These are phyloP conservation scores for Brevipalpus yothersi DNA, from an alignment of 1,140 invertebrate genomes.

Conservation along the genomic window DNA sequence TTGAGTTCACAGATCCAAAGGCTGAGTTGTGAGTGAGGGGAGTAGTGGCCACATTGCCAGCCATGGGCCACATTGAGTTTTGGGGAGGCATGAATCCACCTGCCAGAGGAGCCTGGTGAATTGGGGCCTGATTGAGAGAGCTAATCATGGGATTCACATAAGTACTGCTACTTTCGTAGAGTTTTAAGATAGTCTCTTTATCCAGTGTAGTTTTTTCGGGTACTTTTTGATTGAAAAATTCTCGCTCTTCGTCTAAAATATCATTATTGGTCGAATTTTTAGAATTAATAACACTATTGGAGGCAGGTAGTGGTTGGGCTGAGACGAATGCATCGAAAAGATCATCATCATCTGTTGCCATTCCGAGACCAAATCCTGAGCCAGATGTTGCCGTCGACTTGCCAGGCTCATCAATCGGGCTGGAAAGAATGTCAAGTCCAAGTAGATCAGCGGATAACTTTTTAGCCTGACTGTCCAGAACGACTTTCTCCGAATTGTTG, in stretches of 20 bases:
- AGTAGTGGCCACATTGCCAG: not conserved
- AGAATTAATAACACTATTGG: not conserved
- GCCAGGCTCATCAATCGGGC: not conserved
- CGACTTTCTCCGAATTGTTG: constrained; percentile 1
- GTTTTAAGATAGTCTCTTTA: constrained; percentile 73
- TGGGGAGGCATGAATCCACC: not conserved
- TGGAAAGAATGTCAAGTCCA: not conserved
- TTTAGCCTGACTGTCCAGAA: not conserved
- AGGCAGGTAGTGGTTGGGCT: not conserved
- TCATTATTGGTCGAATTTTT: not conserved
- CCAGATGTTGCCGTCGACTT: not conserved
- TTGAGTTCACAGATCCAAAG: no score
- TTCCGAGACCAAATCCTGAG: not conserved
- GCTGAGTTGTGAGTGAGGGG: no score
- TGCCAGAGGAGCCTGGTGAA: not conserved
- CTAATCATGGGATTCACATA: not conserved
- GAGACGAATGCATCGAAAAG: constrained; percentile 7
- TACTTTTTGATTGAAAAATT: constrained; percentile 64
- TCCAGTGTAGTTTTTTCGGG: constrained; percentile 47
- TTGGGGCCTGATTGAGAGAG: not conserved
- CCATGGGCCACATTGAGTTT: not conserved
- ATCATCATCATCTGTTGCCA: not conserved
- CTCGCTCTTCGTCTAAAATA: constrained; percentile 38
- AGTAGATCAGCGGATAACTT: constrained; percentile 7
- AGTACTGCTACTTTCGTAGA: constrained; percentile 29